phyloP scores from a whole-genome alignment of 2,888 invertebrate species.

The Aplocera efformata region DNA sequence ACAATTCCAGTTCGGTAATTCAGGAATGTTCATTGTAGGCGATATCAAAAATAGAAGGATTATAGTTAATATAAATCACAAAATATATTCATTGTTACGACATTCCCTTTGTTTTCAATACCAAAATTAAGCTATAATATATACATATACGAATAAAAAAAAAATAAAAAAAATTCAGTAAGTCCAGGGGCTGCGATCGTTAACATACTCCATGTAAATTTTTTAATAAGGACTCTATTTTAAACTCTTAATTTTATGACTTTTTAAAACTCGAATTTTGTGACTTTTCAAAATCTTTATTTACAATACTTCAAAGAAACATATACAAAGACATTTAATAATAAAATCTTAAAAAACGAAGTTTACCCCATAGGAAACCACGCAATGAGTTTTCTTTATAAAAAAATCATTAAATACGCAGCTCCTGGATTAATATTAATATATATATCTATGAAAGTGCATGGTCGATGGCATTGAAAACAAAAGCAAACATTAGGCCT shows the following conservation, averaged over 20 bases:
- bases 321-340: too few relatives aligned
- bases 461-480: constrained; percentile 61
- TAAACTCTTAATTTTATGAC: too few relatives aligned
- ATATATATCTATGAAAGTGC: constrained; percentile 12
- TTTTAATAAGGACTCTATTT: too few relatives aligned
- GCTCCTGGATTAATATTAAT: background rate
- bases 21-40: constrained; percentile 70
- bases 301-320: too few relatives aligned
- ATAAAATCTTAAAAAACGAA: too few relatives aligned
- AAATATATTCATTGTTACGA: constrained; percentile 77
- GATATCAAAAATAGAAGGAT: constrained; percentile 80
- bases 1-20: constrained; percentile 66
- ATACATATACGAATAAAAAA: constrained; percentile 2
- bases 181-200: background rate
- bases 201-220: background rate
- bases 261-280: too few relatives aligned
- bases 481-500: constrained; percentile 67
- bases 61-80: constrained; percentile 77
- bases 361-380: too few relatives aligned
- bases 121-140: constrained; percentile 36
- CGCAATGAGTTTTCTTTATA: too few relatives aligned
- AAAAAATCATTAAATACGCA: too few relatives aligned
- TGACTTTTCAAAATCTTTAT: too few relatives aligned
- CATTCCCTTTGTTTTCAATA: constrained; percentile 67
- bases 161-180: background rate